phyloP scores from a whole-genome alignment of 2,888 invertebrate genomes.

The Lasioglossum figueresi region DNA sequence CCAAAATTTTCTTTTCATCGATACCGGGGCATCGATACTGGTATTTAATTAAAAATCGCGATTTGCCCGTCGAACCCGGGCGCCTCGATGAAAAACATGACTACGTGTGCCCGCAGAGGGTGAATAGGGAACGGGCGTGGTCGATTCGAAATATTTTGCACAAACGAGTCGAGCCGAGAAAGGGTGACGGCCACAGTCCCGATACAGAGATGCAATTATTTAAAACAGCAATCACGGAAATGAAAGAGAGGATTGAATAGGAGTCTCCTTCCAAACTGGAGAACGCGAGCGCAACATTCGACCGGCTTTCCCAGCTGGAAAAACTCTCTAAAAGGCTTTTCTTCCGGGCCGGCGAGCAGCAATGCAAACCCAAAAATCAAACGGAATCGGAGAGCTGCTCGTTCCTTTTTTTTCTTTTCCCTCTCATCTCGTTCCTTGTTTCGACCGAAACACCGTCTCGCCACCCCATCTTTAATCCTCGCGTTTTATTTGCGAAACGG shows the following conservation, averaged over 20 bases:
- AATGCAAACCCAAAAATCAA: constrained; percentile 82
- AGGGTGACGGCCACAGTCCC: neutral
- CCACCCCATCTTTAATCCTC: constrained; percentile 36
- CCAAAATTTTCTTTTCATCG: constrained; percentile 57
- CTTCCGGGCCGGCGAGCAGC: constrained; percentile 77
- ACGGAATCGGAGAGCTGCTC: constrained; percentile 65
- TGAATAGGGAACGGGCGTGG: constrained; percentile 22
- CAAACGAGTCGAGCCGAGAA: constrained; percentile 42
- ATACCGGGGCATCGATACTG: constrained; percentile 16
- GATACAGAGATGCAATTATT: constrained; percentile 77
- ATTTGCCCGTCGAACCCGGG: constrained; percentile 22
- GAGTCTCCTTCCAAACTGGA: constrained; percentile 41
- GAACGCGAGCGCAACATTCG: constrained; percentile 70
- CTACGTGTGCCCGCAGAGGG: neutral
- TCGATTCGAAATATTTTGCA: constrained; percentile 59
- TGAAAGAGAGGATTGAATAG: constrained; percentile 79
- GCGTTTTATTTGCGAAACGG: constrained; percentile 50
- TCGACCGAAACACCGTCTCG: neutral
- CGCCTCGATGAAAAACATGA: constrained; percentile 36
- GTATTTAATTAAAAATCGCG: constrained; percentile 67
- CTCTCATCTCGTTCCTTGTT: neutral
- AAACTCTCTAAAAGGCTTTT: constrained; percentile 80
- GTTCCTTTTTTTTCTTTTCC: neutral
- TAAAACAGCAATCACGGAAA: constrained; percentile 82
- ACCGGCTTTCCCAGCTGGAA: constrained; percentile 78